These are phyloP conservation scores for Scomber japonicus DNA, from an alignment of 2,113 vertebrate genomes.

Conservation along the genomic window DNA sequence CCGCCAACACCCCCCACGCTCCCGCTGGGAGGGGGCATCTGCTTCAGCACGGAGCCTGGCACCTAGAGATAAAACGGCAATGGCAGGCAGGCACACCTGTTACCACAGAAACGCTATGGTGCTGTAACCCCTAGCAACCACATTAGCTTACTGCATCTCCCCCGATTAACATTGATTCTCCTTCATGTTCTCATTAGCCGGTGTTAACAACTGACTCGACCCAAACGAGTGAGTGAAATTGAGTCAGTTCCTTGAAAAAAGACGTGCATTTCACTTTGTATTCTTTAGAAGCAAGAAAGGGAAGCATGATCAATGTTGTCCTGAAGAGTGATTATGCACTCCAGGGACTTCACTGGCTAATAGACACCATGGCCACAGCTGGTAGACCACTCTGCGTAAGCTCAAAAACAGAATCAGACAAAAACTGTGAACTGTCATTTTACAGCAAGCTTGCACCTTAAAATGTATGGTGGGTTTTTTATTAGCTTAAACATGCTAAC, in stretches of 20 bases:
- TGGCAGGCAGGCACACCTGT: slow-evolving; percentile 48
- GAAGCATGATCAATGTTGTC: slow-evolving; percentile 4
- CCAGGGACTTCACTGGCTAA: background rate
- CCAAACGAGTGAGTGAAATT: slow-evolving; percentile 10
- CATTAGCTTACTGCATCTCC: slow-evolving; percentile 18
- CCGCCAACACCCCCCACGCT: slow-evolving; percentile 92
- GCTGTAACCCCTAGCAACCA: slow-evolving; percentile 52
- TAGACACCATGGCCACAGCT: background rate
- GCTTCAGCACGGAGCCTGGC: slow-evolving; percentile 97
- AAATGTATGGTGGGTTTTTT: background rate
- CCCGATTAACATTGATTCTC: slow-evolving; percentile 14
- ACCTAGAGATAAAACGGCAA: slow-evolving; percentile 84
- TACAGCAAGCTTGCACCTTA: background rate
- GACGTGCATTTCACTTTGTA: slow-evolving; percentile 14
- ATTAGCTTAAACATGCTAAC: background rate
- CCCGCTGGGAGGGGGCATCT: slow-evolving; percentile 94
- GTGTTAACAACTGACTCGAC: slow-evolving; percentile 26
- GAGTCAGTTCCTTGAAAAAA: slow-evolving; percentile 27
- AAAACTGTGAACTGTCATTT: background rate
- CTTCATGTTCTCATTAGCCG: slow-evolving; percentile 36
- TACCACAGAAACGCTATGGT: slow-evolving; percentile 52
- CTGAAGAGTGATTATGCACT: slow-evolving; percentile 9
- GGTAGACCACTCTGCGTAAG: background rate
- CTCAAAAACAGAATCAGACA: background rate
- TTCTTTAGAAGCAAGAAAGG: background rate